phyloP scores from a whole-genome alignment of 2,113 vertebrate genomes.

The Heterocephalus glaber region DNA sequence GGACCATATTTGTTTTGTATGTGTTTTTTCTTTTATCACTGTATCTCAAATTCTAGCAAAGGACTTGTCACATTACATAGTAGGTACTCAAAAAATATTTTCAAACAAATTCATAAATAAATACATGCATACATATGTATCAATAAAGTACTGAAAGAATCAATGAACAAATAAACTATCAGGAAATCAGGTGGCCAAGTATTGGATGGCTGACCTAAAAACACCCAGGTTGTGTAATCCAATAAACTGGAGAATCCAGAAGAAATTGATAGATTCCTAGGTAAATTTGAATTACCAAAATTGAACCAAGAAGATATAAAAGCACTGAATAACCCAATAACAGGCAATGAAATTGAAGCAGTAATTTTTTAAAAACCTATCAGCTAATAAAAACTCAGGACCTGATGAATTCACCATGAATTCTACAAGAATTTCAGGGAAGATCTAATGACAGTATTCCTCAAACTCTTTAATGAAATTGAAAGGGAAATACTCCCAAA shows the following conservation, averaged over 20 bases:
- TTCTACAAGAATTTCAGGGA: neutral
- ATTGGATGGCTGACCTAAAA: constrained; percentile 12
- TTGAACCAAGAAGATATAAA: neutral
- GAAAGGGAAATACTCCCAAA: neutral
- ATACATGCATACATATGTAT: neutral
- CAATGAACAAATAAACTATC: constrained; percentile 27
- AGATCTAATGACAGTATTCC: neutral
- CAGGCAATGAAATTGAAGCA: neutral
- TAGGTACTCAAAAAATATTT: neutral
- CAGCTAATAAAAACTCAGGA: neutral
- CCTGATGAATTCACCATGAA: neutral
- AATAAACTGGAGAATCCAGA: neutral
- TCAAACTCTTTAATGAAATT: neutral
- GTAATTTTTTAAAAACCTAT: neutral
- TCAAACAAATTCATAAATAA: constrained; percentile 32
- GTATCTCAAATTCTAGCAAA: neutral
- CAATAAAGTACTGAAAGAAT: constrained; percentile 14
- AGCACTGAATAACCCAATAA: neutral
- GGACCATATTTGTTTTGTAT: neutral
- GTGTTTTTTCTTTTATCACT: neutral
- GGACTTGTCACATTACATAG: neutral
- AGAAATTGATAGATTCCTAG: neutral
- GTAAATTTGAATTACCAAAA: neutral
- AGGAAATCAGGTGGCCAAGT: constrained; percentile 28
- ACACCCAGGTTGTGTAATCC: neutral